phyloP scores from a whole-genome alignment of 2,113 vertebrate genomes.

The Micromys minutus region DNA sequence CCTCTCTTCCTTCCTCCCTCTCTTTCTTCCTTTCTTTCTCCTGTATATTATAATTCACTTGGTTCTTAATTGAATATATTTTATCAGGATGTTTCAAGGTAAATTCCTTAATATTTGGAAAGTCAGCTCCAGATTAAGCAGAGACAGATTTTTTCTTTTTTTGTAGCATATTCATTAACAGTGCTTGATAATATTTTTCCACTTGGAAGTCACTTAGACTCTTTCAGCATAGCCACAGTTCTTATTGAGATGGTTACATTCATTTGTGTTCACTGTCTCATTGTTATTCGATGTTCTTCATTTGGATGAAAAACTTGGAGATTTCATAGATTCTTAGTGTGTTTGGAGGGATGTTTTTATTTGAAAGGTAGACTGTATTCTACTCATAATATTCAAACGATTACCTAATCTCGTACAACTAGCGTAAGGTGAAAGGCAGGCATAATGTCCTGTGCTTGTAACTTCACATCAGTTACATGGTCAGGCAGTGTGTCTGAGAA shows the following conservation, averaged over 20 bases:
- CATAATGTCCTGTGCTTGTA: background rate
- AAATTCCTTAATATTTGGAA: constrained; percentile 40
- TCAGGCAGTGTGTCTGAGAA: too few species aligned
- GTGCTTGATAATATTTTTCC: background rate
- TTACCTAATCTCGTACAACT: background rate
- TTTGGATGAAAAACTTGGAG: background rate
- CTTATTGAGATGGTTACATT: background rate
- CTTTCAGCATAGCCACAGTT: background rate
- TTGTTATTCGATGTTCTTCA: background rate
- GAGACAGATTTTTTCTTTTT: constrained; percentile 21
- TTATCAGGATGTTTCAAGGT: background rate
- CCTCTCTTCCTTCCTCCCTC: background rate
- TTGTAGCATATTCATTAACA: background rate
- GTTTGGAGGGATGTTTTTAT: constrained; percentile 14
- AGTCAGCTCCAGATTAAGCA: background rate
- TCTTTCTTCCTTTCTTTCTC: background rate
- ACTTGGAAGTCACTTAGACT: background rate
- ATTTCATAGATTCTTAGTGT: background rate
- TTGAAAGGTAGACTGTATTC: background rate
- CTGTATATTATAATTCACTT: background rate
- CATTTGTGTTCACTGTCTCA: background rate
- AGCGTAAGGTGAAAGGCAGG: background rate
- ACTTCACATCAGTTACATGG: background rate
- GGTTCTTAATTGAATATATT: background rate
- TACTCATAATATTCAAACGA: background rate